A percentile compares a stretch with the other conserved stretches of the same genome.
Evolutionary conservation across 2,113 vertebrate genomes (phyloP).

Genomic region (Ardeotis arabs): DNA sequence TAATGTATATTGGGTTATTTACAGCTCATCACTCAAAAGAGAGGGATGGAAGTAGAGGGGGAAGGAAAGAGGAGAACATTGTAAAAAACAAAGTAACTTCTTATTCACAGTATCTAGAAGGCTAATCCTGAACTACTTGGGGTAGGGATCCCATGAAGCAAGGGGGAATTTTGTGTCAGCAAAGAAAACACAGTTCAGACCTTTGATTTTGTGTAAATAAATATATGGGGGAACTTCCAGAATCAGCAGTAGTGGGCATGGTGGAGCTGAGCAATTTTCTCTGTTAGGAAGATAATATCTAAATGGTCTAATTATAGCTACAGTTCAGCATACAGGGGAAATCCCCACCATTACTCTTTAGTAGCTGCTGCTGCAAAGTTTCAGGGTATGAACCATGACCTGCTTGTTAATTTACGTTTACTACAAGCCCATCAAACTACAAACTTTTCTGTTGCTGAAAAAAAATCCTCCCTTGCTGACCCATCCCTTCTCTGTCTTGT

Average conservation of each 20-base stretch:
- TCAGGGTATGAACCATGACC: neutral
- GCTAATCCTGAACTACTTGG: neutral
- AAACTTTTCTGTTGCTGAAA: neutral
- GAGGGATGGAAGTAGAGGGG: neutral
- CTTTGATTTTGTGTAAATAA: neutral
- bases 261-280: conserved; percentile 9
- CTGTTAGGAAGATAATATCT: conserved; percentile 51
- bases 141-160: neutral
- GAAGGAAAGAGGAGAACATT: neutral
- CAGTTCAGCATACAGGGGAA: neutral
- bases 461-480: neutral
- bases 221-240: neutral
- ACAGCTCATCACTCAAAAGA: neutral
- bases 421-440: conserved; percentile 7
- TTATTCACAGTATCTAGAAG: neutral
- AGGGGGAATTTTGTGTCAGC: neutral
- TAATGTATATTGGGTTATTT: neutral
- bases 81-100: neutral
- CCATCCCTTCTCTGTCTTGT: neutral
- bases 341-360: conserved; percentile 35
- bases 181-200: neutral
- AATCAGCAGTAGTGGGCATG: neutral
- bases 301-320: conserved; percentile 50
- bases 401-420: conserved; percentile 36
- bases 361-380: neutral